Base-by-base conservation (phyloP, 2,888 invertebrate genomes). In the Cremastobaeus sp. region DNA sequence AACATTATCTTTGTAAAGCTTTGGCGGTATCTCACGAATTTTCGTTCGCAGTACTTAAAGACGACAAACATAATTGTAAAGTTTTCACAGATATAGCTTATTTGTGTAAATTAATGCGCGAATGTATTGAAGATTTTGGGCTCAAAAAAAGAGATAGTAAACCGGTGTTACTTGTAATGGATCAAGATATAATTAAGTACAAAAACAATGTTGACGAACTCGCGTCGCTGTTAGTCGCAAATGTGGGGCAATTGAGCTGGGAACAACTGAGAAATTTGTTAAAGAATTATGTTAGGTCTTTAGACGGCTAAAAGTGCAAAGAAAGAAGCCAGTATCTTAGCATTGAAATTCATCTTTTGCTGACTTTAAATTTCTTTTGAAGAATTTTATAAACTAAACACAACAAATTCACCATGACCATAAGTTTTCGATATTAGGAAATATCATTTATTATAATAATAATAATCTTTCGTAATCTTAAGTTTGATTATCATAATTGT, bases 181-280 rank as follows among this genome's bases (percentile, higher is more conserved):
- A 77, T 9, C 73, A 77, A 4, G 77, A 77, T 17, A 68, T 76
- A 17, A 20, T 70, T n/a, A 70, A 71, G 1, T 76, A 64, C 28
- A 55, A 50, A 8, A 25, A 77, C 25, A 72, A 78, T 11, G 57
- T 78, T 9, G 72, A 30, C 0, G 37, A 69, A 11, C 45, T 78
- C 9, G 77, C 76, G 2, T 5, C 8, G 0, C 52, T 12, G 0
- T 52, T 68, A 35, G 21, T 11, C 3, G 12, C 4, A 1, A 45
- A 28, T 9, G 28, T 32, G 2, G 18, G 8, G 12, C 50, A 59
- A 9, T 1, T 68, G 17, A 43, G 14, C 3, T 5, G 30, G 2
- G 18, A 39, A 2, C 34, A 70, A 9, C 35, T 70, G 5, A 55
- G 17, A 5, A 5, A 54, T 8, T 30, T 70, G 11, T 8, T 70